Evolutionary conservation across 2,888 invertebrate species (phyloP), one percentile per base, ranked within the genome.

Genomic region (Latheticus oryzae): DNA sequence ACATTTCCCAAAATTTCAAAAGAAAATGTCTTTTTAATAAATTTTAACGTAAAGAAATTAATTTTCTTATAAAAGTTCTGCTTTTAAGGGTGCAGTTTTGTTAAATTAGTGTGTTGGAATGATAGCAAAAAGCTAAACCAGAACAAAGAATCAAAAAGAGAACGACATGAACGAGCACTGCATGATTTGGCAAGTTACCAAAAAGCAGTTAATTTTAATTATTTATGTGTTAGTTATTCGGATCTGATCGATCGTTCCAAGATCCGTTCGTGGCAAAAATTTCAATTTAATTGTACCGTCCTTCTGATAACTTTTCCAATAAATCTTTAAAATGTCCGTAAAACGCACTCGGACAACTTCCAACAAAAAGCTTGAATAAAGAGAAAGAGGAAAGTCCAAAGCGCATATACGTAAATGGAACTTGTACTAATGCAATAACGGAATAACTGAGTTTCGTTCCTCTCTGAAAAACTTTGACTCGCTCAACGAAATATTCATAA

Each of bases 141-240:
- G n/a, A n/a, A n/a, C n/a, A n/a, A n/a, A n/a, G n/a, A n/a, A n/a
- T n/a, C n/a, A n/a, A n/a, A n/a, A n/a, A n/a, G n/a, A n/a, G n/a
- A n/a, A n/a, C n/a, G n/a, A n/a, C n/a, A n/a, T n/a, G n/a, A n/a
- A n/a, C n/a, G n/a, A n/a, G n/a, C 9, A 42, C 17, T 30, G 32
- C 21, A 21, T 38, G 17, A 17, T 51, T 54, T 61, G 58, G 61
- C 56, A 21, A 12, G 15, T 51, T 33, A 58, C 63, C 62, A 64
- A 61, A 65, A 62, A 43, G 57, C 62, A 61, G 64, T 67, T 66
- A 62, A 64, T 64, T 67, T 63, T 60, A 66, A 63, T 67, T 62
- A 67, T 67, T 67, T 66, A 64, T 62, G 60, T 63, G 63, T 63
- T 64, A 61, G 67, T 63, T 61, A 54, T 48, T 60, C 47, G 38